A percentile compares a stretch with the other conserved stretches of the same genome.
phyloP scores from a whole-genome alignment of 2,888 invertebrate genomes.

The Troglohyphantes excavatus region DNA sequence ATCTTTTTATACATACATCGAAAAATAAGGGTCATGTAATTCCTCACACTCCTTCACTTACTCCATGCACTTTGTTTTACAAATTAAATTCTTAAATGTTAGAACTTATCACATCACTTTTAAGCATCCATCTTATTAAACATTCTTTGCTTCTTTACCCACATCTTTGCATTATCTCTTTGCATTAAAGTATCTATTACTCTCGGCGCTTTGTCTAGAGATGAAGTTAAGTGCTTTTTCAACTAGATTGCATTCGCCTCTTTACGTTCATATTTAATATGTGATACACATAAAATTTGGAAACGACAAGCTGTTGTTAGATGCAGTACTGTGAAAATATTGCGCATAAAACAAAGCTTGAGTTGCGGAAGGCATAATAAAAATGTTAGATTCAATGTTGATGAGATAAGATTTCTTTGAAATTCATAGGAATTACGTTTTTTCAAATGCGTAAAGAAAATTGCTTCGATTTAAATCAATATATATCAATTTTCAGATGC shows the following conservation, averaged over 20 bases:
- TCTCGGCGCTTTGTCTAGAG: background rate
- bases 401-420: too few relatives aligned
- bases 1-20: background rate
- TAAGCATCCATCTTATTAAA: constrained; percentile 9
- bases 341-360: too few relatives aligned
- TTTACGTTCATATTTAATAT: background rate
- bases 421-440: too few relatives aligned
- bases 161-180: too few relatives aligned
- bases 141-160: background rate
- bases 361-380: too few relatives aligned
- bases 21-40: background rate
- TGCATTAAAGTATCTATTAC: background rate
- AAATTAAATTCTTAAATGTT: constrained; percentile 1
- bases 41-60: too few relatives aligned
- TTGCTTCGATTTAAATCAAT: too few relatives aligned
- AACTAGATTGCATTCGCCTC: background rate
- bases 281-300: background rate
- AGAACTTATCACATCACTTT: background rate
- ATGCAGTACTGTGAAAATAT: too few relatives aligned
- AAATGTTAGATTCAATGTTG: too few relatives aligned
- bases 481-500: too few relatives aligned
- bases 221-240: background rate
- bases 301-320: too few relatives aligned
- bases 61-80: background rate
- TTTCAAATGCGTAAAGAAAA: too few relatives aligned